Base-by-base conservation (phyloP, 2,797 vertebrate genomes). In the Micrastur ruficollis region DNA sequence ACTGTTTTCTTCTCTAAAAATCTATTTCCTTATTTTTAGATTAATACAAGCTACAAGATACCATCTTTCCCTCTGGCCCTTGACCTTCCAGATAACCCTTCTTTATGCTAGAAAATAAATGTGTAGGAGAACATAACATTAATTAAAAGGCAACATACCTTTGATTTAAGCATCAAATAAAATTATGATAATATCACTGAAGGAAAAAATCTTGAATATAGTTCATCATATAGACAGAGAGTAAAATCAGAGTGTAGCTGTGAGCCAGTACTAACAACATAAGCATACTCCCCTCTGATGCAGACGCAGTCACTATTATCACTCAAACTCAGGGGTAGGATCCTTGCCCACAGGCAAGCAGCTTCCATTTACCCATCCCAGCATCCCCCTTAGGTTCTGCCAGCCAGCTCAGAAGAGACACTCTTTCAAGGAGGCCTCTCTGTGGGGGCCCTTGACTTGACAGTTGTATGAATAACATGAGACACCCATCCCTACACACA, bases 1-100 rank as follows among this genome's bases (percentile, higher is more conserved):
- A 94, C 34, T 85, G 52, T 87, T 92, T 49, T 71, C 52, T 82
- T 89, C 63, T 80, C 83, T 80, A 85, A 92, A 96, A 95, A 71
- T 70, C 83, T 90, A 82, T 86, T 93, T 90, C 55, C 14, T 82
- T 89, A 86, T 87, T 95, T 89, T 85, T 21, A 59, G 44, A 76
- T 81, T 89, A 92, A 91, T 89, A 93, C 81, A 85, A 82, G 34
- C 40, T 76, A 81, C 34, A 82, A 85, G 71, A 85, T 34, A 75
- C 18, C 19, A 58, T 74, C 68, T 76, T 94, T 81, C 19, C 65
- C 55, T 93, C 67, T 89, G 86, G 59, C 56, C 90, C 72, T 83
- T 93, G 63, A 95, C 78, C 78, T 89, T 92, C 27, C 46, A 67
- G 49, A 87, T 61, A 76, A 86, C 74, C 49, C 26, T 89, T 67